Percentiles rank a stretch among this genome's conserved stretches.
phyloP scores from a whole-genome alignment of 2,113 vertebrate genomes.

The Cyanocitta stelleri region DNA sequence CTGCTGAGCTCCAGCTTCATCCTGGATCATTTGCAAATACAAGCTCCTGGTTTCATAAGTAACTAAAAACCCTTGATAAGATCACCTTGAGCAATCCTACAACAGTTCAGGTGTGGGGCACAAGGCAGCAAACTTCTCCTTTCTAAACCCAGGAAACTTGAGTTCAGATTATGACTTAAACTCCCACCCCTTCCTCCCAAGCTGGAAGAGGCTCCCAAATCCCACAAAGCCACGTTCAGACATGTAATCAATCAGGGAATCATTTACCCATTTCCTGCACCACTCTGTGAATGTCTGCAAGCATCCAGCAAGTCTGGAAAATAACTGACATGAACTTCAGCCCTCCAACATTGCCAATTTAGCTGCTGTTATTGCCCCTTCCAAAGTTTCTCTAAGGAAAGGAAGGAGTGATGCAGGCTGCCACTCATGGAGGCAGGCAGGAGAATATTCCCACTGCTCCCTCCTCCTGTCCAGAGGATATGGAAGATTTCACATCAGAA shows the following conservation, averaged over 20 bases:
- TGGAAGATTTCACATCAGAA: neutral
- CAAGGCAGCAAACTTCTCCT: neutral
- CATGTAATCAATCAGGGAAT: neutral
- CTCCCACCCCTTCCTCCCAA: neutral
- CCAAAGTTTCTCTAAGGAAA: neutral
- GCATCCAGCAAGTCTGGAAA: neutral
- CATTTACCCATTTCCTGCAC: neutral
- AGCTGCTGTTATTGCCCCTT: neutral
- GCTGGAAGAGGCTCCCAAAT: neutral
- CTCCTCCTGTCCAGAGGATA: neutral
- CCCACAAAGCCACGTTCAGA: neutral
- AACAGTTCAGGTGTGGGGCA: neutral
- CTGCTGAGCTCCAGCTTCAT: neutral
- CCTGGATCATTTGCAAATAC: neutral
- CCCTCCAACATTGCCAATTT: neutral
- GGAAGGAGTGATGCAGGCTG: neutral
- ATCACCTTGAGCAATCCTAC: neutral
- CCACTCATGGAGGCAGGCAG: neutral
- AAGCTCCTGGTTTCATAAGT: neutral
- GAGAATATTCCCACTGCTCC: neutral
- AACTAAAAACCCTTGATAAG: neutral
- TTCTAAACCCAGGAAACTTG: neutral
- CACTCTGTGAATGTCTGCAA: neutral
- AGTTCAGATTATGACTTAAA: neutral
- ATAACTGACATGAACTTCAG: neutral